Base-by-base conservation (phyloP, 1,140 invertebrate species). In the Galendromus occidentalis region DNA sequence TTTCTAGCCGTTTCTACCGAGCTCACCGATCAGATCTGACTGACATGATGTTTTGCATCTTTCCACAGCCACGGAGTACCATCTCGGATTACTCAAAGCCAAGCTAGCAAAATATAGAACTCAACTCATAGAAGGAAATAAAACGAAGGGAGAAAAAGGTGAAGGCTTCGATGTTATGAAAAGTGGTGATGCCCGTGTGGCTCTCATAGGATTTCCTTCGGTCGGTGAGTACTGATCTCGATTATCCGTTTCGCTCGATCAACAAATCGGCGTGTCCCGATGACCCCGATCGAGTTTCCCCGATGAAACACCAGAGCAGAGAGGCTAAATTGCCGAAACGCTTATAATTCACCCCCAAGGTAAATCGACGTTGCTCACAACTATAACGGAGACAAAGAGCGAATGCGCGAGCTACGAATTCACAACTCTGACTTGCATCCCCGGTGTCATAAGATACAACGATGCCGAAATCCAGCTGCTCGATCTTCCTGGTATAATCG, bases 91-190 rank as follows among this genome's bases (percentile, higher is more conserved):
- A 39, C 75, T 99, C 59, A 99, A 98, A 80, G 96, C 96, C 0
- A 99, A 99, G 79, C 78, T 99, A 73, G 95, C 96, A 0, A 98
- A 98, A 75, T 98, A 96, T 73, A 80, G 95, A 44, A 87, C 91
- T 6, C 91, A 98, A 73, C 76, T 99, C 17, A 75, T 99, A 33
- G 94, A 98, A 74, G 93, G 94, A 0, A 80, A 86, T 0, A 76
- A 76, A 2, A 98, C 97, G 76, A 89, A 92, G 73, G 86, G 87
- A 41, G 90, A 94, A 72, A 98, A 96, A 77, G 96, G 96, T 17
- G 96, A 99, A 80, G 96, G 96, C 9, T 99, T 99, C 78, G 96
- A 99, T 85, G 96, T 99, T 14, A 81, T 98, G 69, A 99, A 99
- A 79, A 95, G 91, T 71, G 96, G 96, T 45, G 96, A 99, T 86